Conservation (phyloP, 2,113 vertebrate species). For the Ceyx cyanopectus region DNA sequence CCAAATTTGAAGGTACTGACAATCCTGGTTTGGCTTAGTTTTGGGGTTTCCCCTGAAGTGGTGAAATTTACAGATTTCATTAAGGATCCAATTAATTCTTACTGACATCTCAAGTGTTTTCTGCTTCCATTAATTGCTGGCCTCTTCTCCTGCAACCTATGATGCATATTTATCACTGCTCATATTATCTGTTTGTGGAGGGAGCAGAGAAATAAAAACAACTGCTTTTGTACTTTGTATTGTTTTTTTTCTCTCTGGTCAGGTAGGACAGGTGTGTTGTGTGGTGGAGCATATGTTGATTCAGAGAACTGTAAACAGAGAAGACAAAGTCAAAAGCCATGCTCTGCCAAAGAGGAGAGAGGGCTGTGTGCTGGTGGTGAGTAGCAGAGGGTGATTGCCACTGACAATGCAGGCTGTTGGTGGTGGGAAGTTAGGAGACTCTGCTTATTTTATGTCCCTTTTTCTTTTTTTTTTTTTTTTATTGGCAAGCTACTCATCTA, state of each 20-base stretch:
- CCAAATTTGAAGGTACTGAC: not conserved
- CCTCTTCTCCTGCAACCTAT: not conserved
- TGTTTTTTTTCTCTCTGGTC: not conserved
- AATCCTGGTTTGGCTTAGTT: not conserved
- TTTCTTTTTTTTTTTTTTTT: not conserved
- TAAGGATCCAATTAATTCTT: not conserved
- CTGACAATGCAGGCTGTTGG: not conserved
- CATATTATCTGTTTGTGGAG: not conserved
- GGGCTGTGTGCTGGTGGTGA: not conserved
- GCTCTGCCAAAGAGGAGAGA: not conserved
- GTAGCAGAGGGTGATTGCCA: not conserved
- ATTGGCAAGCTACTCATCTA: slow-evolving; percentile 20
- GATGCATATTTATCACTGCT: not conserved
- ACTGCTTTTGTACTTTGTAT: not conserved
- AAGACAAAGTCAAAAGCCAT: not conserved
- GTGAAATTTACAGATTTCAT: not conserved
- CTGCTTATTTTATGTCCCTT: slow-evolving; percentile 8
- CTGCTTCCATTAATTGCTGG: not conserved
- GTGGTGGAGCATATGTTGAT: not conserved
- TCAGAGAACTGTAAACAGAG: not conserved
- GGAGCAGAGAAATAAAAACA: not conserved
- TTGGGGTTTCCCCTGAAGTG: not conserved
- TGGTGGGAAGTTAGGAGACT: not conserved
- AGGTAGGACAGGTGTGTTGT: not conserved
- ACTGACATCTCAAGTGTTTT: not conserved